Evolutionary conservation across 2,113 vertebrate species (phyloP).

Genomic region (Genyomyrus donnyi): DNA sequence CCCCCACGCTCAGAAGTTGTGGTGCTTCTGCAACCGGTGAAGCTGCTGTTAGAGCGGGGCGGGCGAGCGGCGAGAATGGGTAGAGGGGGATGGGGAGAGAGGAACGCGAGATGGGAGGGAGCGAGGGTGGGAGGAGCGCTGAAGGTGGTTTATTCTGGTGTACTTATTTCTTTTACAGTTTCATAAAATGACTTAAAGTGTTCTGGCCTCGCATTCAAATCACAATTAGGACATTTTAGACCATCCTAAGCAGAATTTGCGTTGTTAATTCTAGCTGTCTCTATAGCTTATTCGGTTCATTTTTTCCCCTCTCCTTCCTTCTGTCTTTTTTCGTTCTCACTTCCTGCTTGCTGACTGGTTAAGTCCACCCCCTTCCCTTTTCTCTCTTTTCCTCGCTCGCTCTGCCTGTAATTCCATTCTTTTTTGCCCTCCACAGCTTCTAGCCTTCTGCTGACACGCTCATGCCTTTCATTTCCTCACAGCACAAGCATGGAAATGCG

Average conservation of each 20-base stretch:
- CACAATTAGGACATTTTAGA: conserved; percentile 28
- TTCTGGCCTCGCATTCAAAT: conserved; percentile 25
- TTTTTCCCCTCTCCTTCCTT: conserved; percentile 14
- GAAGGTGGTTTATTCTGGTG: conserved; percentile 45
- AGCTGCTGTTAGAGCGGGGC: conserved; percentile 47
- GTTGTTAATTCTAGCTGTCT: conserved; percentile 35
- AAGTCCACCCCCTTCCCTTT: conserved; percentile 36
- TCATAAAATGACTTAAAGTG: background rate
- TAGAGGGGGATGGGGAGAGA: conserved; percentile 30
- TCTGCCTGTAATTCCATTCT: conserved; percentile 19
- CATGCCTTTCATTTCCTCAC: conserved; percentile 16
- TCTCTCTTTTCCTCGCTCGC: conserved; percentile 19
- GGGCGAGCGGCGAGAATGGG: conserved; percentile 44
- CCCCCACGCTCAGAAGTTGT: conserved; percentile 59
- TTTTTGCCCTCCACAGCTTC: conserved; percentile 10
- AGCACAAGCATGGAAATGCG: background rate
- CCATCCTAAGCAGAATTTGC: conserved; percentile 39
- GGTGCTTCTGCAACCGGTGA: conserved; percentile 53
- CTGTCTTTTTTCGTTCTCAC: conserved; percentile 37
- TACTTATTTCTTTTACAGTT: conserved; percentile 50
- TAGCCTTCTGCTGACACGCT: conserved; percentile 28
- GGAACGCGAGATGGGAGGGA: conserved; percentile 38
- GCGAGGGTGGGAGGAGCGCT: conserved; percentile 46
- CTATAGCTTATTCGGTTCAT: conserved; percentile 36
- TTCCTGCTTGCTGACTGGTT: conserved; percentile 45